Conservation (phyloP, 1,140 invertebrate genomes). For the Heliconius himera region DNA sequence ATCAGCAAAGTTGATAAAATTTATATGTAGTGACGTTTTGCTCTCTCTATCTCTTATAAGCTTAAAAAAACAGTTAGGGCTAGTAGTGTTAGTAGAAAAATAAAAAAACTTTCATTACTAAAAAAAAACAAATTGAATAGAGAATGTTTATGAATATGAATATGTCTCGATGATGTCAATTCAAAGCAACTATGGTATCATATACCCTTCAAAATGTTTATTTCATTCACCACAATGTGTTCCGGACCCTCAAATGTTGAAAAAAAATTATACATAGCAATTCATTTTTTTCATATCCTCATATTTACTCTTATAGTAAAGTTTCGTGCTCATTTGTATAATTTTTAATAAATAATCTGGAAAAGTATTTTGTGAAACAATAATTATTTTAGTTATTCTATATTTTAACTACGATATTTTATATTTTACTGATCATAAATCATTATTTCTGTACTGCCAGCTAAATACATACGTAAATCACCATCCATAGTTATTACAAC, state of each 20-base stretch:
- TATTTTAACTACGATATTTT: not conserved
- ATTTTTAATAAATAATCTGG: no score
- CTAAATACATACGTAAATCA: no score
- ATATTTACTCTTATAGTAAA: no score
- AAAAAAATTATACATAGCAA: not conserved
- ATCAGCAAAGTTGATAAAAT: not conserved
- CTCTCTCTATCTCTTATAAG: slow-evolving; percentile 9
- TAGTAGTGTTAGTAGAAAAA: not conserved
- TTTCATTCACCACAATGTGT: slow-evolving; percentile 62
- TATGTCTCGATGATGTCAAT: slow-evolving; percentile 9
- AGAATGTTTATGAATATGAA: slow-evolving; percentile 19
- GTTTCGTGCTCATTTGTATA: no score
- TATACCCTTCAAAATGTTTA: slow-evolving; percentile 45
- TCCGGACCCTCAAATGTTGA: slow-evolving; percentile 44
- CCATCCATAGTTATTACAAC: no score
- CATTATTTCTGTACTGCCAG: not conserved
- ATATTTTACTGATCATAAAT: not conserved
- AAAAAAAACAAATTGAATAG: not conserved
- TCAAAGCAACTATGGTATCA: slow-evolving; percentile 1
- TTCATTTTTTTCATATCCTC: not conserved
- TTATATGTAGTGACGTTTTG: not conserved
- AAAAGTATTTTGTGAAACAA: no score
- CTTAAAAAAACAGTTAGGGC: not conserved
- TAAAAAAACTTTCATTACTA: not conserved
- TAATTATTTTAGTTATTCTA: not conserved